Evolutionary conservation across 2,797 vertebrate species (phyloP).

Genomic region (Enteromius argenteus): DNA sequence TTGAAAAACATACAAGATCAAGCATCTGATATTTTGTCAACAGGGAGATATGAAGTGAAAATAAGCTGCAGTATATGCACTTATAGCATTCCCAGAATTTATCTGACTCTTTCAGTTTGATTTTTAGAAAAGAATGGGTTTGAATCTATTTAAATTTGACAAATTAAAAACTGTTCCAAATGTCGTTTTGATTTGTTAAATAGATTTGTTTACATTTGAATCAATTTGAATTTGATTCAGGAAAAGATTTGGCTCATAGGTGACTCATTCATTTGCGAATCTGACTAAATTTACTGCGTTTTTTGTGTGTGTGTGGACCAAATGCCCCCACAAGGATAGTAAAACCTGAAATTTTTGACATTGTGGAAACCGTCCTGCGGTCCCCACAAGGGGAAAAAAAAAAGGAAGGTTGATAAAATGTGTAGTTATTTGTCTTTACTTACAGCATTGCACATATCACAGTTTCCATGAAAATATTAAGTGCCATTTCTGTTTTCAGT

Average conservation of each 20-base stretch:
- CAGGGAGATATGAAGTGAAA: conserved; percentile 8
- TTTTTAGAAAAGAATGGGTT: neutral
- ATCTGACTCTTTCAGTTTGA: neutral
- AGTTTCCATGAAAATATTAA: neutral
- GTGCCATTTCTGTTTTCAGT: neutral
- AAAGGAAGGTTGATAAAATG: neutral
- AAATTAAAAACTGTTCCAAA: neutral
- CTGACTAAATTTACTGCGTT: neutral
- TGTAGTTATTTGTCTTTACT: neutral
- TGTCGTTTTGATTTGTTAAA: too few species aligned
- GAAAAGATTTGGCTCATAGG: neutral
- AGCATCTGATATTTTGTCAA: conserved; percentile 22
- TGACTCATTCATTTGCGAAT: neutral
- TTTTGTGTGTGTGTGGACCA: too few species aligned
- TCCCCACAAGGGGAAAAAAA: too few species aligned
- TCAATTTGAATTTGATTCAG: neutral
- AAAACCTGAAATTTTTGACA: too few species aligned
- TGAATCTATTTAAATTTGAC: neutral
- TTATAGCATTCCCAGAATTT: neutral
- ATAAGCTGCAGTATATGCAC: neutral
- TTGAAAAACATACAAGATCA: conserved; percentile 11
- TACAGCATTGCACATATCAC: neutral
- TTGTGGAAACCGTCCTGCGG: too few species aligned
- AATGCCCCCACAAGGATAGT: too few species aligned
- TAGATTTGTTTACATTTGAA: neutral